Percentiles rank a stretch among this genome's conserved stretches.
Evolutionary conservation across 2,797 vertebrate species (phyloP).

Genomic region (Antennarius maculatus): DNA sequence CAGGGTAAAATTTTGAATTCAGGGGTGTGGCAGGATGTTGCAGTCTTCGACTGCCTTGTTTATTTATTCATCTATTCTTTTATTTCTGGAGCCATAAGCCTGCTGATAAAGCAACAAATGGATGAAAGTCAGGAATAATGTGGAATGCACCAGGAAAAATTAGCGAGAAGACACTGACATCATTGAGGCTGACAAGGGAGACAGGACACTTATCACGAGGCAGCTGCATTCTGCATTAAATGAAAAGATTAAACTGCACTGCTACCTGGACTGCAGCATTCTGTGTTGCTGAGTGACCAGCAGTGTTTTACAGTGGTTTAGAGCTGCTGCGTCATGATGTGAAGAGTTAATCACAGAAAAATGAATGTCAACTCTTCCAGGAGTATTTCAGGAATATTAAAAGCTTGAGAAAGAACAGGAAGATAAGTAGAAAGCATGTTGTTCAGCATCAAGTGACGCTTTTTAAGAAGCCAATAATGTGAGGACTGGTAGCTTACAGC

Average conservation of each 20-base stretch:
- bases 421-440: too few relatives aligned
- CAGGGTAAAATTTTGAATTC: too few relatives aligned
- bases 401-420: too few relatives aligned
- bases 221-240: constrained; percentile 11
- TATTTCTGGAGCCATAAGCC: too few relatives aligned
- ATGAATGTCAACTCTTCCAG: background rate
- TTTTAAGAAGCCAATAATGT: constrained; percentile 5
- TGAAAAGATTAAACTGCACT: background rate
- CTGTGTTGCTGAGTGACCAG: constrained; percentile 16
- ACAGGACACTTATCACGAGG: constrained; percentile 12
- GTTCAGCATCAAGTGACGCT: background rate
- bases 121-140: too few relatives aligned
- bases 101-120: too few relatives aligned
- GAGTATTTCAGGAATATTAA: background rate
- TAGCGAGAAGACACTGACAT: constrained; percentile 20
- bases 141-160: background rate
- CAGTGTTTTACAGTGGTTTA: too few relatives aligned
- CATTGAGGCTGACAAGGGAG: constrained; percentile 24
- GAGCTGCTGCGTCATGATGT: too few relatives aligned
- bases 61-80: too few relatives aligned
- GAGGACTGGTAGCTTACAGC: constrained; percentile 21
- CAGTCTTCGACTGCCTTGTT: too few relatives aligned
- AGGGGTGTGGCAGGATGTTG: too few relatives aligned
- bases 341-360: too few relatives aligned
- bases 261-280: constrained; percentile 5